These are phyloP conservation scores for Sebastes nivosus DNA, from an alignment of 2,797 vertebrate genomes.

Conservation along the genomic window DNA sequence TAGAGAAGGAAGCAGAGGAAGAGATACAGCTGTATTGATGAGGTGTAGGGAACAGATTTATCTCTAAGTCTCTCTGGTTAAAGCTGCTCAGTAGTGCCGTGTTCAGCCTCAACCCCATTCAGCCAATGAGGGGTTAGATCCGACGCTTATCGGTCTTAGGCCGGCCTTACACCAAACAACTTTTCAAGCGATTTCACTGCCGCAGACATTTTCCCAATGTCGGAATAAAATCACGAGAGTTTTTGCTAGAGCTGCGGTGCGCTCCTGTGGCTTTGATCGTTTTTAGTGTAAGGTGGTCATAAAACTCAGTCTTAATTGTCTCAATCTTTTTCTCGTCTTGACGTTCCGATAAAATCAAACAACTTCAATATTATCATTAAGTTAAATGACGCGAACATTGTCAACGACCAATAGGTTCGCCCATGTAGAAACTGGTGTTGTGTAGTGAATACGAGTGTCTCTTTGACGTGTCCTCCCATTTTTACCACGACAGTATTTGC, in stretches of 20 bases:
- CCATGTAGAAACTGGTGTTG: neutral
- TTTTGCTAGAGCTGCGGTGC: too few species aligned
- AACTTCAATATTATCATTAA: neutral
- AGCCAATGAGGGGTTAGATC: slow-evolving; percentile 7
- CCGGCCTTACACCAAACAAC: neutral
- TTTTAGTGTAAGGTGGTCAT: neutral
- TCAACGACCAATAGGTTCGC: neutral
- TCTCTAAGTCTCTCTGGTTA: slow-evolving; percentile 14
- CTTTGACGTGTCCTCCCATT: neutral
- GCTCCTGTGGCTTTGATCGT: neutral
- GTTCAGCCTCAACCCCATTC: slow-evolving; percentile 7
- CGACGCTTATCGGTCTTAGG: slow-evolving; percentile 7
- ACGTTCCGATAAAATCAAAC: neutral
- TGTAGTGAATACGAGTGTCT: neutral
- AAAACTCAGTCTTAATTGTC: neutral
- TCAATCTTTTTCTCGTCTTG: neutral
- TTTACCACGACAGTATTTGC: neutral
- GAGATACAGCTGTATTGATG: slow-evolving; percentile 16
- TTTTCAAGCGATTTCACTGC: neutral
- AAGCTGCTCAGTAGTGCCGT: neutral
- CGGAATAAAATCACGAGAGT: neutral
- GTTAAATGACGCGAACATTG: neutral
- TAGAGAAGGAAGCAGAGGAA: neutral
- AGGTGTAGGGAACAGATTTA: neutral
- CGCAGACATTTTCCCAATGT: neutral